Conservation (phyloP, 2,113 vertebrate genomes). For the Ciconia maguari region DNA sequence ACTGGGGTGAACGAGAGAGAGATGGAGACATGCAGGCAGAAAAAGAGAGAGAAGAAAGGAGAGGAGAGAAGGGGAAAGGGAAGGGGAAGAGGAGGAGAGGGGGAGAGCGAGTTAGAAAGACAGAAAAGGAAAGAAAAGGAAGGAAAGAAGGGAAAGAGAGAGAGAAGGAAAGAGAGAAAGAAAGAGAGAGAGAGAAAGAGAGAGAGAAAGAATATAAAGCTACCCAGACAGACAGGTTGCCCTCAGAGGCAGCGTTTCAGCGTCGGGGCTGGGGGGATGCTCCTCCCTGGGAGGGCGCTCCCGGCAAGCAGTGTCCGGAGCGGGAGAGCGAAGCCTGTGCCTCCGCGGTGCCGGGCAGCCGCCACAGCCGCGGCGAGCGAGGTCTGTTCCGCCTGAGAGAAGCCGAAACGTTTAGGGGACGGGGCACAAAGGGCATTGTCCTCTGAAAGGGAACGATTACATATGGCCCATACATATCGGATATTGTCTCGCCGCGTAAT, state of each 20-base stretch:
- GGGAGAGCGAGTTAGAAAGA: no score
- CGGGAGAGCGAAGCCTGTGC: neutral
- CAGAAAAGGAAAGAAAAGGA: no score
- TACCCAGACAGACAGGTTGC: neutral
- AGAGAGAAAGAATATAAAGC: neutral
- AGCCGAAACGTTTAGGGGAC: conserved; percentile 73
- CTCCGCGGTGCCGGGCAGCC: conserved; percentile 1
- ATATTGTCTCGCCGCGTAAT: conserved; percentile 89
- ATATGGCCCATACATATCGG: conserved; percentile 85
- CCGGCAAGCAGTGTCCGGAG: neutral
- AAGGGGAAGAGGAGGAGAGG: no score
- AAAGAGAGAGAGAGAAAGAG: no score
- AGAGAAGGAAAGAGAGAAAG: no score
- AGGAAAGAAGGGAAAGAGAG: fast-evolving
- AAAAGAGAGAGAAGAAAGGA: neutral
- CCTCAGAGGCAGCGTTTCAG: neutral
- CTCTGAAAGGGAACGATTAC: conserved; percentile 90
- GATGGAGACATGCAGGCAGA: no score
- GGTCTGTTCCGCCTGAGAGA: conserved; percentile 82
- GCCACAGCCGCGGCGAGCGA: conserved; percentile 27
- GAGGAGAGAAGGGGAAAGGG: no score
- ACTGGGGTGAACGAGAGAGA: neutral
- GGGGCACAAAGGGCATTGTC: conserved; percentile 85
- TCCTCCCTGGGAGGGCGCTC: neutral
- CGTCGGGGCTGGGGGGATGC: neutral